These are phyloP conservation scores for Stegostoma tigrinum DNA, from an alignment of 2,113 vertebrate species.

Conservation along the genomic window DNA sequence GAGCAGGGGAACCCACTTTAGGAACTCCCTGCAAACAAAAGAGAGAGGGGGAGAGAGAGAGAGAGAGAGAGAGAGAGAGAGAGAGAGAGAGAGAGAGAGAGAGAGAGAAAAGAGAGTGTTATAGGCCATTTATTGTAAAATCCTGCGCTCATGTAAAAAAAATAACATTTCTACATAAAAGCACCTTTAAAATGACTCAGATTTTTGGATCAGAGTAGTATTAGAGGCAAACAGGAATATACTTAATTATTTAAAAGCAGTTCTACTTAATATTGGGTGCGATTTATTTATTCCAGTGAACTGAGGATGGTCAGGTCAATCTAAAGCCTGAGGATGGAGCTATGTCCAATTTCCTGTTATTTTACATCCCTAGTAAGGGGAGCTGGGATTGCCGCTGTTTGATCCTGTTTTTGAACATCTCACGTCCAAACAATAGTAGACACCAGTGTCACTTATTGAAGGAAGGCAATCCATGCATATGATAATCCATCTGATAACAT, in stretches of 20 bases:
- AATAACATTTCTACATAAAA: neutral
- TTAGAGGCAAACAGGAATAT: neutral
- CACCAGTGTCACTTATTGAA: neutral
- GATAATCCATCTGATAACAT: neutral
- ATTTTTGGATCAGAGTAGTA: neutral
- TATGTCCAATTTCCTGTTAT: neutral
- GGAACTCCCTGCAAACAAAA: conserved; percentile 31
- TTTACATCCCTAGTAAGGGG: neutral
- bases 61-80: neutral
- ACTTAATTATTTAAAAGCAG: neutral
- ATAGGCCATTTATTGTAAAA: neutral
- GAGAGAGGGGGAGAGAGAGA: neutral
- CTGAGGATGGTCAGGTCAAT: neutral
- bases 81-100: neutral
- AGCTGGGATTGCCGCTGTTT: neutral
- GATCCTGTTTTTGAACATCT: neutral
- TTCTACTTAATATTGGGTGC: neutral
- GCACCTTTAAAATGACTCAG: neutral
- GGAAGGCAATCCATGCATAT: neutral
- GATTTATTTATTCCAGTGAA: neutral
- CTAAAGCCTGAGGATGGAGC: neutral
- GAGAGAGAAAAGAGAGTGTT: neutral
- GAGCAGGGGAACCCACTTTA: conserved; percentile 32
- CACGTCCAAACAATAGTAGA: neutral
- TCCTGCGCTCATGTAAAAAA: neutral